phyloP scores from a whole-genome alignment of 2,113 vertebrate genomes.

The Oreochromis niloticus region DNA sequence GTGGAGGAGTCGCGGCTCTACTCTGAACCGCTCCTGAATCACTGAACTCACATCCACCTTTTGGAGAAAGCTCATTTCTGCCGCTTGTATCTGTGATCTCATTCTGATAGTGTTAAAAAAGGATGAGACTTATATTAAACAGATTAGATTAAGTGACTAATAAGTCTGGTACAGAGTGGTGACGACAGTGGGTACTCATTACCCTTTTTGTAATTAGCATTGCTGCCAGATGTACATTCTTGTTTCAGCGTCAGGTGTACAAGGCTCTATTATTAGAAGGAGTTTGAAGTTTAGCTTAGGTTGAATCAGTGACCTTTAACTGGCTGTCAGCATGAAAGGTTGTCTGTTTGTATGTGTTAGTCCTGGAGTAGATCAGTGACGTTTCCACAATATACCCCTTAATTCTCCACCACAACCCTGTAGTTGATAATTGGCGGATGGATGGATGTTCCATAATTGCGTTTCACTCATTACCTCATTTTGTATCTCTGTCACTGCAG shows the following conservation, averaged over 20 bases:
- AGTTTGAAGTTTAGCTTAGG: background rate
- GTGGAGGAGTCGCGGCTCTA: background rate
- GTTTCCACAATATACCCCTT: background rate
- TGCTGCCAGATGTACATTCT: background rate
- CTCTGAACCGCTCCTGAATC: background rate
- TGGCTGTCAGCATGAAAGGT: background rate
- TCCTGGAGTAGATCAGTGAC: background rate
- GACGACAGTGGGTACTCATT: rapidly evolving
- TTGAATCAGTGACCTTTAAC: background rate
- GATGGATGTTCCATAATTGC: background rate
- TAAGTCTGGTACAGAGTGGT: background rate
- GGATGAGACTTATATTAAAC: background rate
- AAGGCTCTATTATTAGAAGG: background rate
- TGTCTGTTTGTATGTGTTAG: background rate
- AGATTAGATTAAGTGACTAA: background rate
- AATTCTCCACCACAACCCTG: background rate
- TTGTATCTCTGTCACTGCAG: background rate
- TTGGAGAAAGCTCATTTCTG: too few relatives aligned
- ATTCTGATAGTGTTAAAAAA: background rate
- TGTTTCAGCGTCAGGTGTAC: background rate
- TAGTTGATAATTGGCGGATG: background rate
- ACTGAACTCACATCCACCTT: background rate
- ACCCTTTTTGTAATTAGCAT: background rate
- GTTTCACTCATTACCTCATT: background rate
- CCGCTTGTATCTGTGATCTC: background rate